phyloP scores from a whole-genome alignment of 2,113 vertebrate species.

The Nerophis ophidion region DNA sequence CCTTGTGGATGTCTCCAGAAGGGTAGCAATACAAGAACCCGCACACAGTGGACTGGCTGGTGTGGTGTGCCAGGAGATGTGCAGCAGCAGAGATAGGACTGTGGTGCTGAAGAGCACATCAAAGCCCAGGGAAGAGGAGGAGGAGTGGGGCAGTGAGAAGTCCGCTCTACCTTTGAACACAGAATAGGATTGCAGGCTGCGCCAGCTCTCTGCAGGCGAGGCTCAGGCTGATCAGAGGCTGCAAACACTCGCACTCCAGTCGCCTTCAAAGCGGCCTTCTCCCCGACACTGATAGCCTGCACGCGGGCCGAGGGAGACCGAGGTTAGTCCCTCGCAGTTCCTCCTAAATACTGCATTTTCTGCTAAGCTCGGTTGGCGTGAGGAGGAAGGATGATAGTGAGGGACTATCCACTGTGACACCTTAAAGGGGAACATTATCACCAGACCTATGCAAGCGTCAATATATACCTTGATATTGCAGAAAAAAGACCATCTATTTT shows the following conservation, averaged over 20 bases:
- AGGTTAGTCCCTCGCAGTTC: slow-evolving; percentile 45
- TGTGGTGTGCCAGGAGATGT: slow-evolving; percentile 75
- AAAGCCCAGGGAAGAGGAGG: slow-evolving; percentile 60
- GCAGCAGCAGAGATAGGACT: slow-evolving; percentile 75
- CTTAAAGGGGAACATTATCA: too few species aligned
- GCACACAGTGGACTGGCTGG: slow-evolving; percentile 50
- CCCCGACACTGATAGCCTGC: slow-evolving; percentile 60
- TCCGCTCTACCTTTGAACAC: slow-evolving; percentile 82
- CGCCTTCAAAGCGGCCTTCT: slow-evolving; percentile 60
- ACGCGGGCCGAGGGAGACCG: slow-evolving; percentile 47
- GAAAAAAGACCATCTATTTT: too few species aligned
- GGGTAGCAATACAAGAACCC: too few species aligned
- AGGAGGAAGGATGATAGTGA: slow-evolving; percentile 32
- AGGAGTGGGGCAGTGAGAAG: slow-evolving; percentile 61
- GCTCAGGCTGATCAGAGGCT: slow-evolving; percentile 74
- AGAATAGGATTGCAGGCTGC: slow-evolving; percentile 76
- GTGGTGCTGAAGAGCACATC: slow-evolving; percentile 83
- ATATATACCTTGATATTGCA: too few species aligned
- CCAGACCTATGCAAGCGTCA: too few species aligned
- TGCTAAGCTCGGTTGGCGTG: slow-evolving; percentile 16
- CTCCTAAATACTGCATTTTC: slow-evolving; percentile 55
- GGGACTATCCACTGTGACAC: slow-evolving; percentile 19
- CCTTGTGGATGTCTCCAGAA: too few species aligned
- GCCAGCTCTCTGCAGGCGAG: slow-evolving; percentile 79
- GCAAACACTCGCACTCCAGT: slow-evolving; percentile 56